These are phyloP conservation scores for Maniola jurtina DNA, from an alignment of 1,140 invertebrate species.

Conservation along the genomic window DNA sequence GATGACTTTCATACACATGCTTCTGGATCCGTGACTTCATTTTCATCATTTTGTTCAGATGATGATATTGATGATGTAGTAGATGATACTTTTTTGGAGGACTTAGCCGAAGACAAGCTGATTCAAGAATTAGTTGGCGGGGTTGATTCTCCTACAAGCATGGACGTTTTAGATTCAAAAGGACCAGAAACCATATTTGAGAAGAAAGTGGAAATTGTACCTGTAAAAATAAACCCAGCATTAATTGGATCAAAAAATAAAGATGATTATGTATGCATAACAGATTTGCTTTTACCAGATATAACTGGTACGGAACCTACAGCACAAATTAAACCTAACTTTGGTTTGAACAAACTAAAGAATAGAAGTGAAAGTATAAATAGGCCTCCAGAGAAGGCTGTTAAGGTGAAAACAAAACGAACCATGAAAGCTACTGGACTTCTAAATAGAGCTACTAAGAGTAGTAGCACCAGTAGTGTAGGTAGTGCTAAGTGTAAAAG, in stretches of 20 bases:
- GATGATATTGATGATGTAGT: slow-evolving; percentile 63
- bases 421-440: slow-evolving; percentile 51
- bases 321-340: slow-evolving; percentile 72
- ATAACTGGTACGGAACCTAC: slow-evolving; percentile 57
- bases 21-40: slow-evolving; percentile 61
- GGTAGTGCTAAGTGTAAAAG: slow-evolving; percentile 47
- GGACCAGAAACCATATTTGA: slow-evolving; percentile 71
- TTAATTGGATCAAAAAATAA: slow-evolving; percentile 47
- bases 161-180: slow-evolving; percentile 70
- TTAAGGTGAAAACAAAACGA: slow-evolving; percentile 63
- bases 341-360: slow-evolving; percentile 66
- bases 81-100: slow-evolving; percentile 57
- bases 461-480: slow-evolving; percentile 35
- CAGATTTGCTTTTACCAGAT: slow-evolving; percentile 60
- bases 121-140: slow-evolving; percentile 68
- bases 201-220: slow-evolving; percentile 70
- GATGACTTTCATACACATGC: slow-evolving; percentile 64
- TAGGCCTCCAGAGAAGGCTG: slow-evolving; percentile 59
- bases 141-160: slow-evolving; percentile 63
- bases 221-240: slow-evolving; percentile 61
- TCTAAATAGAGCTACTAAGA: slow-evolving; percentile 43
- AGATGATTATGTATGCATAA: slow-evolving; percentile 64
- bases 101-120: slow-evolving; percentile 59
- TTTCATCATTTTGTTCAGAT: slow-evolving; percentile 65
- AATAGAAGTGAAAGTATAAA: slow-evolving; percentile 70